Base-by-base conservation (phyloP, 2,888 invertebrate genomes). In the Eumacrocentrus americanus region DNA sequence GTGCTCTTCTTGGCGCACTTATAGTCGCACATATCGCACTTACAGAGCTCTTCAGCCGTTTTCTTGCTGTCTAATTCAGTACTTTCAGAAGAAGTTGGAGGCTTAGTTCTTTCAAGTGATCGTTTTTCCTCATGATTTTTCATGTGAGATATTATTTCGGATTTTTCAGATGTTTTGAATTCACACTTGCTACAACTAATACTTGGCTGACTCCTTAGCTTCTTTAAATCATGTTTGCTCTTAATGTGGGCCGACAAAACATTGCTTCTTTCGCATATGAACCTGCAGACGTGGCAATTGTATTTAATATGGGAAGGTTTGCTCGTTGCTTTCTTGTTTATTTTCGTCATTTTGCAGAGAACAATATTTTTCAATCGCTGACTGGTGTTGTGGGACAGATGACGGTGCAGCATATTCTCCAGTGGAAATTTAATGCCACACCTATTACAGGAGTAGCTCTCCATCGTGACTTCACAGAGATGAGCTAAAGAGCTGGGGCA, bases 11-110 rank as follows among this genome's bases (percentile, higher is more conserved):
- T 79, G 1, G 66, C 14, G 23, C 76, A 76, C 25, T 71, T 72
- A 53, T 75, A 80, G 7, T 74, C 76, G 56, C 80, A 80, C 3
- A 67, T 40, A 50, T 72, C 67, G 64, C 80, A 80, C 3, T 64
- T 59, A 5, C 35, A 12, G 11, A 12, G 25, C 6, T 56, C 55
- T 5, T 58, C 46, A 23, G 20, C 7, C 1, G 22, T 46, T 11
- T 29, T 54, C 50, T n/a, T 62, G 18, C 14, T 11, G 18, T 18
- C 20, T 40, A 29, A 1, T 16, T 37, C 9, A 18, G 11, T 1
- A 12, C 7, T 23, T 12, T 25, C 14, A 7, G 7, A 20, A 6
- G 34, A 29, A n/a, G n/a, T n/a, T 25, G 34, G 7, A 6, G 12
- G 34, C 7, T 46, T 37, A 46, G 20, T 46, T 20, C 14, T 3